phyloP scores from a whole-genome alignment of 2,888 invertebrate genomes.

The Polyploca ridens region DNA sequence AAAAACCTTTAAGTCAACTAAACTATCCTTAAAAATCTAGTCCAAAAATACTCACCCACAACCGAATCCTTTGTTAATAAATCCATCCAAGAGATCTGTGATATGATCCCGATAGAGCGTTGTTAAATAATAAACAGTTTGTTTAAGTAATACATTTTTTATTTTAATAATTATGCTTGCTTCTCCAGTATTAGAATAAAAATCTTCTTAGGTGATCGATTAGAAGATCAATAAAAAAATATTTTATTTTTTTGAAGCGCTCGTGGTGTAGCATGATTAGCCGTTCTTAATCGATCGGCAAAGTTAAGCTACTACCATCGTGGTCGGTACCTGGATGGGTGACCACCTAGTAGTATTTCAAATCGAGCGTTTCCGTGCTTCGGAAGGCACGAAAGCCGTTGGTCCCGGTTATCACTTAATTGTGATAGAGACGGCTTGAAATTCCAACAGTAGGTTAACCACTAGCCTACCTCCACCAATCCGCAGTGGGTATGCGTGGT shows the following conservation, averaged over 20 bases:
- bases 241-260: background rate
- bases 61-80: slow-evolving; percentile 46
- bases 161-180: background rate
- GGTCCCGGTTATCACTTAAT: no score
- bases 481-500: no score
- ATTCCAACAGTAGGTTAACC: no score
- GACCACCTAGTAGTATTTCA: no score
- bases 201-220: slow-evolving; percentile 22
- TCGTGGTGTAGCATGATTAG: no score
- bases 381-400: no score
- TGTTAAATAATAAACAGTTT: slow-evolving; percentile 68
- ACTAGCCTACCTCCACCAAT: no score
- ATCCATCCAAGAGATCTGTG: slow-evolving; percentile 74
- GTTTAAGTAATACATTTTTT: slow-evolving; percentile 51
- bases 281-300: no score
- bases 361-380: no score
- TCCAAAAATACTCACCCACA: slow-evolving; percentile 25
- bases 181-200: background rate
- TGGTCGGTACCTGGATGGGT: no score
- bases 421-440: no score
- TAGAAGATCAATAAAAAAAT: background rate
- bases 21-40: slow-evolving; percentile 23
- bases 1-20: slow-evolving; percentile 20
- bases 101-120: slow-evolving; percentile 64
- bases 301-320: no score